Percentiles rank a stretch among this genome's conserved stretches.
These are phyloP conservation scores for Meandrusa payeni DNA, from an alignment of 2,888 invertebrate genomes.

Conservation along the genomic window DNA sequence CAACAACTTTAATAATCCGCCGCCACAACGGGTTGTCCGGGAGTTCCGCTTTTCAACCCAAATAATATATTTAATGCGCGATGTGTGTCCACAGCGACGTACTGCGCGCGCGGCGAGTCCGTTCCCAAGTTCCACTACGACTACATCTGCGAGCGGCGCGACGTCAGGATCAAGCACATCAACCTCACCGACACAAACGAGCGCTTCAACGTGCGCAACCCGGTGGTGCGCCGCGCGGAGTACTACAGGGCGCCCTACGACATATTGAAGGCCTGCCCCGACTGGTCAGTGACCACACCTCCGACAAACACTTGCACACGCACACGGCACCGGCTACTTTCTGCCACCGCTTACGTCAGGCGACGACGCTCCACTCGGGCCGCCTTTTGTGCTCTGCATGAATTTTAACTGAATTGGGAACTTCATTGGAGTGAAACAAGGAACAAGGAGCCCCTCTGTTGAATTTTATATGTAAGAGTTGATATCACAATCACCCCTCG, in stretches of 20 bases:
- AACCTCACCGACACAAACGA: slow-evolving; percentile 71
- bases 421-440: too few species aligned
- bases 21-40: too few species aligned
- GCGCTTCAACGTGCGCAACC: slow-evolving; percentile 65
- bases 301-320: too few species aligned
- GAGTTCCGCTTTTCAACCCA: too few species aligned
- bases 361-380: too few species aligned
- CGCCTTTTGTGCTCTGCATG: too few species aligned
- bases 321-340: neutral
- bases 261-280: slow-evolving; percentile 69
- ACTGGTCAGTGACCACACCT: slow-evolving; percentile 51
- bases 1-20: too few species aligned
- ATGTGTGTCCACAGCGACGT: slow-evolving; percentile 64
- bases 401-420: too few species aligned
- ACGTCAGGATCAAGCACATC: slow-evolving; percentile 64
- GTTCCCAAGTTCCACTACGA: slow-evolving; percentile 72
- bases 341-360: neutral
- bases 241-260: slow-evolving; percentile 71
- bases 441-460: too few species aligned
- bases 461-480: too few species aligned
- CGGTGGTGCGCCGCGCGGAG: slow-evolving; percentile 65
- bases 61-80: too few species aligned
- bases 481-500: too few species aligned
- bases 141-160: slow-evolving; percentile 67
- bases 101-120: slow-evolving; percentile 61